Base-by-base conservation (phyloP, 2,797 vertebrate species). In the Phataginus tetradactyla region DNA sequence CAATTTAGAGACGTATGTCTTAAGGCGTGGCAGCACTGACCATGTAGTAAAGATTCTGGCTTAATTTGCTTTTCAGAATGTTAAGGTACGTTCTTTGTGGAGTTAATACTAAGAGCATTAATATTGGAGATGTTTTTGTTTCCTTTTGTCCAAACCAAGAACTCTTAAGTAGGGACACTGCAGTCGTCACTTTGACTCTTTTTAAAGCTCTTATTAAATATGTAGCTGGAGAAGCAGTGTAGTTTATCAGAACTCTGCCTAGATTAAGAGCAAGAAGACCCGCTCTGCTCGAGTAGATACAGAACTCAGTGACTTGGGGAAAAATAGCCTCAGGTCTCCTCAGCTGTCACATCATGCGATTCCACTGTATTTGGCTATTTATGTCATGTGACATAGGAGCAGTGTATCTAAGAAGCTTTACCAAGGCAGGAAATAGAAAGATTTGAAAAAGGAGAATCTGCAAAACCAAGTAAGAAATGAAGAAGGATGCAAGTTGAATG, bases 311-410 rank as follows among this genome's bases (percentile, higher is more conserved):
- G 71, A 66, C 59, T n/a, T 25, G 17, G 37, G n/a, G 39, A 66
- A 25, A 55, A 27, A 1, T 14, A 23, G 55, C 53, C 68, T 32
- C 53, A 1, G 32, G 8, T 5, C 10, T 18, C 64, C 2, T 17
- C 11, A 27, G 23, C 7, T 29, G 20, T 71, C 71, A 23, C 1
- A 21, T 3, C 13, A 42, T 61, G 9, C 2, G 55, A 32, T 23
- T 5, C 45, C 18, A 3, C 4, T 4, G 12, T 23, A 45, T 37
- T 6, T 25, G 59, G 84, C 83, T 51, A 0, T 17, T 42, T 4
- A 5, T 1, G 8, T 11, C 5, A 61, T 0, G 17, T 13, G 57
- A 37, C 32, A 51, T 5, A 21, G 0, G 9, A 29, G 45, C 37
- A 7, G 59, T 7, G 27, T 45, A 45, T 45, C 32, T 7, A 7